Conservation (phyloP, 1,140 invertebrate genomes). For the Drosophila persimilis region DNA sequence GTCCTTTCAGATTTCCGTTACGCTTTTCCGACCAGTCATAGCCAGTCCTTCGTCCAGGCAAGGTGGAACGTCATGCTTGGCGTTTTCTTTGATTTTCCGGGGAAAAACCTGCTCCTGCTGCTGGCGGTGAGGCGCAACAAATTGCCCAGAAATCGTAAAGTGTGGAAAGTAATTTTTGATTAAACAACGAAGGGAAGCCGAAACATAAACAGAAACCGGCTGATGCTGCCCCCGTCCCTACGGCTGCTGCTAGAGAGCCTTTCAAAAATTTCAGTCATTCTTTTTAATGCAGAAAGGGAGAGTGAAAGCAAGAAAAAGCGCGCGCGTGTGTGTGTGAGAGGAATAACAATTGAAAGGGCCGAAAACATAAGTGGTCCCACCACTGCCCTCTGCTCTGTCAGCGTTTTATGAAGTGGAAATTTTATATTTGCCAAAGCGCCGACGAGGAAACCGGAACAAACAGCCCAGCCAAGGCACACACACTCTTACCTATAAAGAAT, state of each 20-base stretch:
- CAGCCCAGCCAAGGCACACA: conserved; percentile 33
- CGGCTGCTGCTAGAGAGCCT: conserved; percentile 16
- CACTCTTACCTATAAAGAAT: conserved; percentile 7
- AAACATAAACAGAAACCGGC: not conserved
- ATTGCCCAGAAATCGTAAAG: conserved; percentile 79
- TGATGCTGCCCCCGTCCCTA: not conserved
- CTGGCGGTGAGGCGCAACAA: conserved; percentile 57
- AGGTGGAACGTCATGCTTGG: conserved; percentile 65
- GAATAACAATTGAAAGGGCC: conserved; percentile 45
- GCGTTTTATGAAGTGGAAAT: conserved; percentile 76
- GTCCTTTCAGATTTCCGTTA: conserved; percentile 33
- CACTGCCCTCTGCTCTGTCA: conserved; percentile 49
- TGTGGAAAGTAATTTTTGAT: conserved; percentile 74
- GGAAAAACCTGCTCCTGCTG: conserved; percentile 3
- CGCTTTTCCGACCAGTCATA: conserved; percentile 49
- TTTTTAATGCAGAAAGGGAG: conserved; percentile 67
- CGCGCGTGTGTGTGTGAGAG: not conserved
- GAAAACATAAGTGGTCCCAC: conserved; percentile 65
- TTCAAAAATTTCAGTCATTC: conserved; percentile 77
- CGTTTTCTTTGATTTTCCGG: conserved; percentile 61
- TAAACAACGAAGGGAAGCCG: conserved; percentile 55
- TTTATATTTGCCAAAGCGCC: conserved; percentile 77
- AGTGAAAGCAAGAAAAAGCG: not conserved
- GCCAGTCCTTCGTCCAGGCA: conserved; percentile 17
- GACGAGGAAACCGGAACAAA: conserved; percentile 71